A percentile compares a stretch with the other conserved stretches of the same genome.
Conservation (phyloP, 2,113 vertebrate species). For the Cettia cetti region DNA sequence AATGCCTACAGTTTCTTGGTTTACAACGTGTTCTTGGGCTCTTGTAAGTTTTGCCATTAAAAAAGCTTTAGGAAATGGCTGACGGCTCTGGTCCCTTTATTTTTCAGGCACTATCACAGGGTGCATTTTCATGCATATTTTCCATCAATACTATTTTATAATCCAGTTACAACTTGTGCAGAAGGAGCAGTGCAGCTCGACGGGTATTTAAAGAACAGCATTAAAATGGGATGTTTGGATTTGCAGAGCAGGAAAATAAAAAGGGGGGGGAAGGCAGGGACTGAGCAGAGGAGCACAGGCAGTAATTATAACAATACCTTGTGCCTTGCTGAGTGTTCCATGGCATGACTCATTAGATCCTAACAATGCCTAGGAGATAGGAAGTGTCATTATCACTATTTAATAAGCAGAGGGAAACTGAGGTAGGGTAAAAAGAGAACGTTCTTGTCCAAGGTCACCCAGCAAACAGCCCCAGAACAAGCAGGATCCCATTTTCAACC, state of each 20-base stretch:
- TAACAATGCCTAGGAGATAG: slow-evolving; percentile 6
- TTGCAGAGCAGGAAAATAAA: neutral
- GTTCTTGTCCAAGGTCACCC: neutral
- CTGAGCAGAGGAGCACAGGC: neutral
- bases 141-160: neutral
- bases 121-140: neutral
- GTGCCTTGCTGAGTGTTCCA: neutral
- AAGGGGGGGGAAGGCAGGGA: neutral
- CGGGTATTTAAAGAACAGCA: neutral
- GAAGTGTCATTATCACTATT: neutral
- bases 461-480: neutral
- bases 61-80: slow-evolving; percentile 17
- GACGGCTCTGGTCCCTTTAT: neutral
- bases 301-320: slow-evolving; percentile 13
- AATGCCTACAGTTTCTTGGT: neutral
- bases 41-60: neutral
- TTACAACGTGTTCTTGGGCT: neutral
- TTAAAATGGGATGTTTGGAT: neutral
- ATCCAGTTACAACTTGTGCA: neutral
- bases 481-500: neutral
- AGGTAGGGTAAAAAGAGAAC: neutral
- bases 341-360: slow-evolving; percentile 14
- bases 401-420: slow-evolving; percentile 6
- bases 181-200: neutral
- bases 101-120: neutral